A percentile compares a stretch with the other conserved stretches of the same genome.
Conservation (phyloP, 2,113 vertebrate species). For the Gymnarchus niloticus region DNA sequence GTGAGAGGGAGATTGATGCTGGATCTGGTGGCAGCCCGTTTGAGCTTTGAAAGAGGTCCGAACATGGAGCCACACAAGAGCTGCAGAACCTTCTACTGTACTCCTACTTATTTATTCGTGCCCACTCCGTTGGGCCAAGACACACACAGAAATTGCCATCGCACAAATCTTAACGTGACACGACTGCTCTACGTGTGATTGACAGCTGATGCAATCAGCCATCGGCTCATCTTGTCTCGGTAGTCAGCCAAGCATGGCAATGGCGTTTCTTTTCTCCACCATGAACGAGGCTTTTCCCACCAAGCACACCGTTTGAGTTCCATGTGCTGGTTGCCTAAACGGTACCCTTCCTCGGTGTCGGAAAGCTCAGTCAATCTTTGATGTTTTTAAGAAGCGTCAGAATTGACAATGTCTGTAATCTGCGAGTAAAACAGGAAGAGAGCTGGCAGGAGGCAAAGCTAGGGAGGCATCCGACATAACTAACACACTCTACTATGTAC, state of each 20-base stretch:
- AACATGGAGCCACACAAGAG: neutral
- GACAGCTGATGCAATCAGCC: neutral
- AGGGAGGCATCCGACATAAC: constrained; percentile 46
- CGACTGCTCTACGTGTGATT: neutral
- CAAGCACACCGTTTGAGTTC: neutral
- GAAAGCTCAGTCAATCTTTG: constrained; percentile 55
- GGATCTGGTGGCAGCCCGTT: neutral
- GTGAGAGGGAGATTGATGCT: neutral
- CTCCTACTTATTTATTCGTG: neutral
- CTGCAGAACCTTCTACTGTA: neutral
- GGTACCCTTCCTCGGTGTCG: constrained; percentile 39
- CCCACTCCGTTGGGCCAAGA: neutral
- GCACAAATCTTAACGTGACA: neutral
- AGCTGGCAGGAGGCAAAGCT: constrained; percentile 42
- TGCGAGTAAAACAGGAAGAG: constrained; percentile 52
- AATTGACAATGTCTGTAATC: constrained; percentile 57
- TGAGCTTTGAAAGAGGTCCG: neutral
- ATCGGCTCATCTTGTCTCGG: neutral
- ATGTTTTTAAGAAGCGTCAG: constrained; percentile 46
- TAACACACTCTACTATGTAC: constrained; percentile 41
- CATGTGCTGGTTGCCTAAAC: constrained; percentile 41
- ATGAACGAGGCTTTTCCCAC: too few species aligned
- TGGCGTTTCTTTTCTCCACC: neutral
- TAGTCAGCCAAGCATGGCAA: neutral
- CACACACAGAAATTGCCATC: neutral